Base-by-base conservation (phyloP, 2,113 vertebrate species). In the Pedionomus torquatus region DNA sequence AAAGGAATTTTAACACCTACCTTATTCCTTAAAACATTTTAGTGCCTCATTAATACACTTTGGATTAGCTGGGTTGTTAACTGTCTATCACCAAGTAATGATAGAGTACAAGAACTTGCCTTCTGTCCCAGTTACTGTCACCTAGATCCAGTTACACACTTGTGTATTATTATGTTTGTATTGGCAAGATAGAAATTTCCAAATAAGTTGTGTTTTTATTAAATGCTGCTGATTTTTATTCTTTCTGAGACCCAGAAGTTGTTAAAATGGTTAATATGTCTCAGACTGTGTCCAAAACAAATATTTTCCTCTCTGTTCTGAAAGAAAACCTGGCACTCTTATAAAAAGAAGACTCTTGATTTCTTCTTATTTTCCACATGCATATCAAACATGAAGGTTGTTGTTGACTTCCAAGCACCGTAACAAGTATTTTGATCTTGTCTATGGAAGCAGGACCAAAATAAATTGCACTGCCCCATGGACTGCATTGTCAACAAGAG, bases 11-110 rank as follows among this genome's bases (percentile, higher is more conserved):
- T 89, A 98, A 95, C 71, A 89, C 48, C 64, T 91, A 66, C 75
- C 96, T 96, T 95, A 94, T 94, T 94, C 84, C 83, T 94, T 95
- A 91, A 95, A 93, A 83, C 35, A 60, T 83, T 97, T 97, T 94
- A 94, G 48, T 88, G 52, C 72, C 88, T 97, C 95, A 95, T 97
- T 97, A 97, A 96, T 96, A 82, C 72, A 82, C 68, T 97, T 96
- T 66, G 90, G 89, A 86, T 97, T 90, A 88, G 48, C 57, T 54
- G 92, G 86, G 68, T 58, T 95, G 70, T 76, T 96, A 92, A 93
- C 17, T 83, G 79, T 84, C 74, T 87, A 28, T 96, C 90, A 65
- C 91, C 65, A 95, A 87, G 74, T 61, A 90, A 90, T 83, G 91
- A 91, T 33, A 83, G 80, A 97, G 68, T 69, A 21, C 35, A 87